A percentile compares a stretch with the other conserved stretches of the same genome.
These are phyloP conservation scores for Adelges cooleyi DNA, from an alignment of 1,140 invertebrate genomes.

Conservation along the genomic window DNA sequence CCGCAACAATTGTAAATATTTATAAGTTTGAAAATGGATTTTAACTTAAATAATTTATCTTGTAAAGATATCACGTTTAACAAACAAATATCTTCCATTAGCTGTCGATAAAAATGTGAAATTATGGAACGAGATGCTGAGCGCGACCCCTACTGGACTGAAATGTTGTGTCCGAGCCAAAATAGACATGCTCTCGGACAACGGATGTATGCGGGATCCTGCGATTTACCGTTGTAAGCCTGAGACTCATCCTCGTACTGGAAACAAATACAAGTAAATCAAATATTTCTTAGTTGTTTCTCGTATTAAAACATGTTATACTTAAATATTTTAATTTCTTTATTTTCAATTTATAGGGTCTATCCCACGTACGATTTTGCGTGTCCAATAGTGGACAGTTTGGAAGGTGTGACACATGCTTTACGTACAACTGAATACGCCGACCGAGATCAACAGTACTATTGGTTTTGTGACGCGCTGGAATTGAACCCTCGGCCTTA, in stretches of 20 bases:
- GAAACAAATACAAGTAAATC: constrained; percentile 85
- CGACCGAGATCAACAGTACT: constrained; percentile 95
- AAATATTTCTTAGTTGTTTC: too few species aligned
- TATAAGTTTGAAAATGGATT: constrained; percentile 37
- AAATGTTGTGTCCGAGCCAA: constrained; percentile 91
- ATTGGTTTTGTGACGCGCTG: constrained; percentile 86
- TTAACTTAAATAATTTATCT: too few species aligned
- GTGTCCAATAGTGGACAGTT: constrained; percentile 95
- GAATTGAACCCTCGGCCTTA: constrained; percentile 70
- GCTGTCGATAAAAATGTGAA: constrained; percentile 75
- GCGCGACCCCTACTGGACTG: constrained; percentile 63
- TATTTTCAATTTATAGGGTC: constrained; percentile 55
- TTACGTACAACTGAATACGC: constrained; percentile 97
- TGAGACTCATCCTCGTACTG: constrained; percentile 85
- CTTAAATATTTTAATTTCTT: not conserved
- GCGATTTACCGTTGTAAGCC: constrained; percentile 98
- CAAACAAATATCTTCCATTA: constrained; percentile 38
- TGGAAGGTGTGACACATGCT: constrained; percentile 95
- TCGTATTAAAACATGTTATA: too few species aligned
- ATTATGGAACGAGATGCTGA: constrained; percentile 93
- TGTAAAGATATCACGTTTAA: too few species aligned
- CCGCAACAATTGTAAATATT: constrained; percentile 76
- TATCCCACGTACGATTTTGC: constrained; percentile 99
- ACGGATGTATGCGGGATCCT: constrained; percentile 97
- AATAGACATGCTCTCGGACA: constrained; percentile 92